Base-by-base conservation (phyloP, 35 echinoderm and acorn worm genomes). In the Apostichopus japonicus region DNA sequence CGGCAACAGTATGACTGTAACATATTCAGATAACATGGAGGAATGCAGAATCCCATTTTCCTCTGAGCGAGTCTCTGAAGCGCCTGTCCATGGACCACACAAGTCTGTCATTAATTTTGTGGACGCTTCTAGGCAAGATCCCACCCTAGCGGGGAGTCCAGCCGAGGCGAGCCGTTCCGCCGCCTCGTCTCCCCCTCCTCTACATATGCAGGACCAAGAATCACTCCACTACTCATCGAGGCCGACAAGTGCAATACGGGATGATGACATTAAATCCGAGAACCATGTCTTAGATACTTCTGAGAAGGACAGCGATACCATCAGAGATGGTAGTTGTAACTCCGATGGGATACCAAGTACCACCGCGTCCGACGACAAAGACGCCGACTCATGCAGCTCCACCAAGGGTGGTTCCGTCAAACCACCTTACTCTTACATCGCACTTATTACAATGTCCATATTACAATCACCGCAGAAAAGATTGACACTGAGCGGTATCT, bases 391-490 rank as follows among this genome's bases (percentile, higher is more conserved):
- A 0, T 94, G 90, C 55, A 93, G 92, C 58, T 96, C 94, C 23
- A 86, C 93, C 17, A 99, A 96, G 77, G 78, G 55, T 56, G 88
- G 71, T 25, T 91, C 92, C 16, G 97, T 99, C 23, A 99, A 99
- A 79, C 97, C 97, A 90, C 97, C 97, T 13, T 99, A 99, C 81
- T 99, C 97, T 19, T 99, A 99, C 84, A 99, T 99, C 75, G 97
- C 97, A 10, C 86, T 99, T 22, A 99, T 99, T 10, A 99, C 97
- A 2, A 99, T 99, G 97, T 92, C 97, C 19, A 96, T 99, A 51
- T 86, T 99, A 27, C 97, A 99, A 90, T 99, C 97, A 14, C 97
- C 97, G 13, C 97, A 99, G 62, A 99, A 99, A 86, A 92, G 97
- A 83, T 89, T 99, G 58, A 99, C 97, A 70, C 86, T 99, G 0